Percentiles rank a stretch among this genome's conserved stretches.
These are phyloP conservation scores for Lepetodrilus schrolli DNA, from an alignment of 2,888 invertebrate species.

Conservation along the genomic window DNA sequence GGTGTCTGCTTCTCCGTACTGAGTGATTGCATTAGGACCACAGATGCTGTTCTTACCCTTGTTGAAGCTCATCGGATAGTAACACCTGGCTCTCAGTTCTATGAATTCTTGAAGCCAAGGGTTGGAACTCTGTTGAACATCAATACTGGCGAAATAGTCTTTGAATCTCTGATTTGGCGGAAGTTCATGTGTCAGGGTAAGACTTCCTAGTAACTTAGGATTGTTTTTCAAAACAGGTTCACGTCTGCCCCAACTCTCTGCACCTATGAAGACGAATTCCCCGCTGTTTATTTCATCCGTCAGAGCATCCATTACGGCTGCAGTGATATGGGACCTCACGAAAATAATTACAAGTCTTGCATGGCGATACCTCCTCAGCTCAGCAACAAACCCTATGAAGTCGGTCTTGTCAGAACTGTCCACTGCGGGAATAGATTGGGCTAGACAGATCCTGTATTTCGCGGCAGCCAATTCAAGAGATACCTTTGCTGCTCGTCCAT, in stretches of 20 bases:
- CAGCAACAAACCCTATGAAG: neutral
- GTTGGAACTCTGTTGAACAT: neutral
- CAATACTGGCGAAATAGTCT: neutral
- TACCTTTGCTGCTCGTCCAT: neutral
- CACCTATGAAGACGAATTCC: constrained; percentile 18
- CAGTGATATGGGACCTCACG: neutral
- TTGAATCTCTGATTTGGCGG: neutral
- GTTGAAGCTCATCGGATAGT: constrained; percentile 1
- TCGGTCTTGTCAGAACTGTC: neutral
- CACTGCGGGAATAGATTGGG: neutral
- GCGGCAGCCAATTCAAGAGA: neutral
- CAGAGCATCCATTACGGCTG: neutral
- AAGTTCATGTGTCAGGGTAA: constrained; percentile 5
- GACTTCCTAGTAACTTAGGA: neutral
- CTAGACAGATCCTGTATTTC: constrained; percentile 2
- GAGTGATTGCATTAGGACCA: neutral
- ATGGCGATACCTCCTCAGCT: neutral
- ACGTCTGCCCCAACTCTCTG: constrained; percentile 14
- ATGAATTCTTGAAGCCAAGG: neutral
- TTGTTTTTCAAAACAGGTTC: neutral
- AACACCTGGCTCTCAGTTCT: neutral
- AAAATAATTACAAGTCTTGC: constrained; percentile 15
- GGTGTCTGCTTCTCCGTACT: neutral
- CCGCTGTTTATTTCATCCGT: neutral
- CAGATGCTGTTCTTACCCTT: neutral